Evolutionary conservation across 2,113 vertebrate genomes (phyloP).

Genomic region (Anguilla rostrata): DNA sequence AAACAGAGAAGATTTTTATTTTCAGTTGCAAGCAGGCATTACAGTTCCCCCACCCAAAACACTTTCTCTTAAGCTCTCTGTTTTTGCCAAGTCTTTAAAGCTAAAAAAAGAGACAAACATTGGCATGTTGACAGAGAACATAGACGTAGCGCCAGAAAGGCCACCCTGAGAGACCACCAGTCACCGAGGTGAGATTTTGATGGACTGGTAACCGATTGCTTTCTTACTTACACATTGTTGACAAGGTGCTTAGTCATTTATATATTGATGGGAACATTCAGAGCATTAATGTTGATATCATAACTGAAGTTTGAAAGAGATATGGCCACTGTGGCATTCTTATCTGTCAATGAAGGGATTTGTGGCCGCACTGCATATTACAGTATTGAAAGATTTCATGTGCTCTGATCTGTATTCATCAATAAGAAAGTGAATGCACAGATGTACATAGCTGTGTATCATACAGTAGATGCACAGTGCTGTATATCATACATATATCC

Average conservation of each 20-base stretch:
- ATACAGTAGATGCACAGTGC: neutral
- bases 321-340: neutral
- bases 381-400: neutral
- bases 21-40: conserved; percentile 24
- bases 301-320: neutral
- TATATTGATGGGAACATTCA: neutral
- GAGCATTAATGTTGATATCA: neutral
- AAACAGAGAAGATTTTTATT: conserved; percentile 35
- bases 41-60: conserved; percentile 52
- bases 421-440: neutral
- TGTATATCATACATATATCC: conserved; percentile 41
- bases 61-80: conserved; percentile 37
- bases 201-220: neutral
- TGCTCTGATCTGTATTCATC: neutral
- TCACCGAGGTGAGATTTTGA: neutral
- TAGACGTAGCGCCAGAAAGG: neutral
- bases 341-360: neutral
- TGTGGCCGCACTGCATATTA: neutral
- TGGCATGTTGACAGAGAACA: conserved; percentile 30
- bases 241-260: neutral
- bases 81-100: conserved; percentile 36
- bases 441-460: neutral
- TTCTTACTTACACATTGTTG: neutral
- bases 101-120: conserved; percentile 30
- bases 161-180: neutral